phyloP scores from a whole-genome alignment of 2,888 invertebrate genomes.

The Eumacrocentrus americanus region DNA sequence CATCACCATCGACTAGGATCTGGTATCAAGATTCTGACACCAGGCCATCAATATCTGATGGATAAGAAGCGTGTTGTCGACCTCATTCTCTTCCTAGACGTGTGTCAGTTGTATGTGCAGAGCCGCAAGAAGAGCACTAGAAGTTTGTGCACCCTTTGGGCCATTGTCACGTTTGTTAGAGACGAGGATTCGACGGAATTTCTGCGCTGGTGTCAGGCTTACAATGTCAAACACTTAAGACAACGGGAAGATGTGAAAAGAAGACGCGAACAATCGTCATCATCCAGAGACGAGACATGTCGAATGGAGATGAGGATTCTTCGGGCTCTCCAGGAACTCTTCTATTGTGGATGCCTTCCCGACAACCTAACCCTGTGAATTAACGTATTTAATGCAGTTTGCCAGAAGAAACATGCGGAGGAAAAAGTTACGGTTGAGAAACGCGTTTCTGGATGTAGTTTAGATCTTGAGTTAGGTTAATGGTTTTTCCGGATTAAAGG shows the following conservation, averaged over 20 bases:
- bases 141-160: slow-evolving; percentile 52
- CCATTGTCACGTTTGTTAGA: slow-evolving; percentile 51
- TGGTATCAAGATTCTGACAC: too few species aligned
- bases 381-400: not conserved
- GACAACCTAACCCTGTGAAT: not conserved
- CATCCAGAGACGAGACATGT: slow-evolving; percentile 14
- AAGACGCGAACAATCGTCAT: not conserved
- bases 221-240: slow-evolving; percentile 44
- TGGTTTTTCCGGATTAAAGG: too few species aligned
- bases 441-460: not conserved
- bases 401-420: not conserved
- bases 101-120: slow-evolving; percentile 52
- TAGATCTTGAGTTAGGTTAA: too few species aligned
- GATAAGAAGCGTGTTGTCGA: slow-evolving; percentile 46
- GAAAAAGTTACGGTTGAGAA: not conserved
- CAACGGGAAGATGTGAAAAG: slow-evolving; percentile 33
- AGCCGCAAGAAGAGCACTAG: slow-evolving; percentile 40
- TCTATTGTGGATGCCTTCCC: slow-evolving; percentile 48
- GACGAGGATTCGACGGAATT: slow-evolving; percentile 49
- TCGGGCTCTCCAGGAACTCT: slow-evolving; percentile 43
- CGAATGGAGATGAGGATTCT: slow-evolving; percentile 32
- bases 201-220: slow-evolving; percentile 49
- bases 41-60: slow-evolving; percentile 27
- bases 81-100: slow-evolving; percentile 53
- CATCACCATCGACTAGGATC: too few species aligned